Base-by-base conservation (phyloP, 2,113 vertebrate species). In the Gymnocephalus cernua region DNA sequence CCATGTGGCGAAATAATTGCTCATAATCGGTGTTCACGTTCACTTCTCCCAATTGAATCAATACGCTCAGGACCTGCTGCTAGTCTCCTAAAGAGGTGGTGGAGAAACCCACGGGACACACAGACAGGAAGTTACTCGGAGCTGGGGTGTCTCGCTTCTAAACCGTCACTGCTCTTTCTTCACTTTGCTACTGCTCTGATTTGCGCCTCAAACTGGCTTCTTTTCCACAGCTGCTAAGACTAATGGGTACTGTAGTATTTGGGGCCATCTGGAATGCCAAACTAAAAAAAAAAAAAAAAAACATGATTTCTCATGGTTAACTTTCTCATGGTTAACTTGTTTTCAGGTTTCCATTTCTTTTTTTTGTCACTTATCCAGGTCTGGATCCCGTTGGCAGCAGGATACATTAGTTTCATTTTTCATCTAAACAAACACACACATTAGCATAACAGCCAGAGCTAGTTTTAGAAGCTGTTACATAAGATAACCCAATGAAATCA, bases 381-480 rank as follows among this genome's bases (percentile, higher is more conserved):
- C 12, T 5, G 59, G 35, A 13, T n/a, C 21, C 41, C n/a, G 21
- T 21, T 64, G 44, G 44, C 23, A 65, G 44, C 56, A 16, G 25
- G 25, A 32, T 67, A 6, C 7, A 23, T 62, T 50, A 5, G 2
- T 59, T 58, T 75, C 4, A 32, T 41, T 54, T 67, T 44, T 67
- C 44, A 57, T 80, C 12, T 19, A 15, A 69, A 35, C 41, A 69
- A 58, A 79, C 27, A 32, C 11, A 41, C 4, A 64, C 38, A 77
- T 78, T 77, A 61, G 53, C 64, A 77, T 61, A 67, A 56, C 15
- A 45, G 12, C 21, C 6, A 38, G 51, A 21, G 27, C 51, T 11
- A 54, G 10, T 72, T 63, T 63, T 59, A 47, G 14, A 57, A 29
- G 14, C 32, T 68, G 14, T 68, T 68, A 48, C 29, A n/a, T 75